These are phyloP conservation scores for Parasteatoda lunata DNA, from an alignment of 2,888 invertebrate species.

Conservation along the genomic window DNA sequence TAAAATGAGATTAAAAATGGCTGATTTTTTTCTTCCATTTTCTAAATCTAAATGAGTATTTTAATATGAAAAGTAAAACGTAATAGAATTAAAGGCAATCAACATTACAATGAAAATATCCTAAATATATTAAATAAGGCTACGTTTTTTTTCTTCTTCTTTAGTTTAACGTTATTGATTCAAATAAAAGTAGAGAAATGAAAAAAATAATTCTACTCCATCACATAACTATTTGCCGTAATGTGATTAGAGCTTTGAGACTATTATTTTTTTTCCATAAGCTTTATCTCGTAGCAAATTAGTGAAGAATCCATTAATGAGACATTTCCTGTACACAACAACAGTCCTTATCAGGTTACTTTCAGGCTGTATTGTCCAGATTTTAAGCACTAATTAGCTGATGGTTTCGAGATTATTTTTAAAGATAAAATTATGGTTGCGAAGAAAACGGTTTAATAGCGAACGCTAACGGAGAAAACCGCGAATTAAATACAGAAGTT, in stretches of 20 bases:
- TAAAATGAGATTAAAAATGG: too few relatives aligned
- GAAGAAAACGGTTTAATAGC: neutral
- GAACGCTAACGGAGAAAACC: neutral
- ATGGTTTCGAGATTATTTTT: constrained; percentile 52
- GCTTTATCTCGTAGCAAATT: constrained; percentile 45
- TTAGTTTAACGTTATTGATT: constrained; percentile 12
- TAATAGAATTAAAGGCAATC: neutral
- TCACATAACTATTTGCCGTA: constrained; percentile 6
- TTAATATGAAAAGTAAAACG: neutral
- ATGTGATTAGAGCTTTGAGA: constrained; percentile 42
- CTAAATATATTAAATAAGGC: neutral
- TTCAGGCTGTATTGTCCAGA: constrained; percentile 49
- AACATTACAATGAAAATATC: neutral
- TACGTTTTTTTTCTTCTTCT: neutral
- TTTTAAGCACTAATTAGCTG: constrained; percentile 58
- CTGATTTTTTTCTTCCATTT: too few relatives aligned
- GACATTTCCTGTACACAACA: constrained; percentile 46
- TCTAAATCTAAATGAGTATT: neutral
- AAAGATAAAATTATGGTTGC: constrained; percentile 33
- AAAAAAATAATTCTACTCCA: constrained; percentile 4
- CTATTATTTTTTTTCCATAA: constrained; percentile 14
- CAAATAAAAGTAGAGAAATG: neutral
- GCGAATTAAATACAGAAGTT: too few relatives aligned
- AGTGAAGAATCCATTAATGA: constrained; percentile 46
- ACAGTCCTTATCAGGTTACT: constrained; percentile 55